Base-by-base conservation (phyloP, 2,113 vertebrate species). In the Chaenogobius annularis region DNA sequence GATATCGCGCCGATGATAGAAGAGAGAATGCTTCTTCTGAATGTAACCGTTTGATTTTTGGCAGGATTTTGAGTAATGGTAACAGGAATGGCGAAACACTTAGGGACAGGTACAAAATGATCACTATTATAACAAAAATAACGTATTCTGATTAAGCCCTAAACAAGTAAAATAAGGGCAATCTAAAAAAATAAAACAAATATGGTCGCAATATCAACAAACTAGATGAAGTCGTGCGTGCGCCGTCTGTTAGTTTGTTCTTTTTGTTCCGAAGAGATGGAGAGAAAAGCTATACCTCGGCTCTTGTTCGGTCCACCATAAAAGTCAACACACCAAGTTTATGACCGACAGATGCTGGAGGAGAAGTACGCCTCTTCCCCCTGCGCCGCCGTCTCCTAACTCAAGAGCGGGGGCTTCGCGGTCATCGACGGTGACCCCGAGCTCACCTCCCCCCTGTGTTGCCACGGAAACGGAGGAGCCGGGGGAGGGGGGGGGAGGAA, bases 311-410 rank as follows among this genome's bases (percentile, higher is more conserved):
- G 54, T 55, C 75, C 71, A 68, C 85, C 79, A 93, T 93, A 93
- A 92, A 94, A 80, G 91, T 93, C 91, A 90, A 11, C 4, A 7
- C 20, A 47, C 73, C 31, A 89, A 74, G 88, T 94, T 93, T 94
- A 94, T 90, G 69, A 86, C 70, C 85, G 82, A 91, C 92, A 94
- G 93, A 94, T 94, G 93, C 91, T 91, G 58, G 3, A 87, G 84
- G 83, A 85, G 87, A 88, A 35, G 22, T 80, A 70, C 86, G 64
- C 37, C 63, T 44, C 67, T 72, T 44, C 65, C 48, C 80, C 74
- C 79, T 67, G 50, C 74, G 68, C 74, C 37, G 73, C 70, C 75
- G 55, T 77, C 79, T 75, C 56, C 65, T 66, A 61, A 40, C 78
- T 73, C 50, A 40, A 75, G 82, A 72, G 90, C 12, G 86, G 83